Percentiles rank a stretch among this genome's conserved stretches.
These are phyloP conservation scores for Bucorvus abyssinicus DNA, from an alignment of 2,797 vertebrate genomes.

Conservation along the genomic window DNA sequence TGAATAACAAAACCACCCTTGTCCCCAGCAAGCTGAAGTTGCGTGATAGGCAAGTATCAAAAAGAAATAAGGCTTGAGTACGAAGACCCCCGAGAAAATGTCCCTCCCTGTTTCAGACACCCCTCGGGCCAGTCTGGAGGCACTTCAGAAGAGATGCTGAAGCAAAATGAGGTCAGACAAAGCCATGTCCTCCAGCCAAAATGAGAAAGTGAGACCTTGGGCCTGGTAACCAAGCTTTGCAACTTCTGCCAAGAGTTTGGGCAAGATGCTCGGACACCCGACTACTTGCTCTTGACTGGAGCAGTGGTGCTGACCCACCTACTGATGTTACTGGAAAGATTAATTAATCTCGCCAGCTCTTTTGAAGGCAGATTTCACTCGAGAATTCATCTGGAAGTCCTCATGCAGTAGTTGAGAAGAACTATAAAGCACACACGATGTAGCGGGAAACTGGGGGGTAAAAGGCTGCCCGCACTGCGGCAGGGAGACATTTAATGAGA, in stretches of 20 bases:
- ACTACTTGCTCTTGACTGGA: background rate
- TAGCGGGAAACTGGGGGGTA: background rate
- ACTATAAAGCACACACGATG: background rate
- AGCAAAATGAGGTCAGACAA: background rate
- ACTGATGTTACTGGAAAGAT: background rate
- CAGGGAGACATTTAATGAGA: background rate
- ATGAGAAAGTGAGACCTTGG: background rate
- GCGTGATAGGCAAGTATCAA: conserved; percentile 28
- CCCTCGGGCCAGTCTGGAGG: background rate
- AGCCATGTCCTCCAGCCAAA: background rate
- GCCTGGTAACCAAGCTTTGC: background rate
- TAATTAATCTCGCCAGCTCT: background rate
- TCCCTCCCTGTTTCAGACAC: background rate
- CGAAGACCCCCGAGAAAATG: background rate
- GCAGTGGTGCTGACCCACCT: background rate
- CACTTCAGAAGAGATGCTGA: background rate
- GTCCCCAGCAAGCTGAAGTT: conserved; percentile 38
- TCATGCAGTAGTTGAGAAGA: conserved; percentile 20
- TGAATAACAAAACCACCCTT: conserved; percentile 72
- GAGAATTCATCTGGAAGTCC: conserved; percentile 40
- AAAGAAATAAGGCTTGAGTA: background rate
- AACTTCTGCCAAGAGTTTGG: background rate
- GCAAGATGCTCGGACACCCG: background rate
- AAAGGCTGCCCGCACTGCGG: background rate
- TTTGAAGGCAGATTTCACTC: background rate